Conservation (phyloP, 2,888 invertebrate species). For the Dinocampus coccinellae region DNA sequence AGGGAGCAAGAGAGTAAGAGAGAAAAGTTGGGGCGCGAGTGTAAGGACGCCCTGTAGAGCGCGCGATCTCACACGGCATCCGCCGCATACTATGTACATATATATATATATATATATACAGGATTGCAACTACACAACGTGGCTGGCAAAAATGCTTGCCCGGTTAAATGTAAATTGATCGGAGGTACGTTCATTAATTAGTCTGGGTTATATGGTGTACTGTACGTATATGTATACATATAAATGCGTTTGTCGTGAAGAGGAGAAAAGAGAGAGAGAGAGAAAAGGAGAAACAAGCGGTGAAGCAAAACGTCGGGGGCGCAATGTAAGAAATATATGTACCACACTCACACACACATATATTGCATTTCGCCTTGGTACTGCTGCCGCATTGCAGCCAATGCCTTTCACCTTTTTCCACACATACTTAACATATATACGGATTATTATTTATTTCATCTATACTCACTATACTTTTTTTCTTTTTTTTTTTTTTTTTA, state of each 20-base stretch:
- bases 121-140: background rate
- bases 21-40: slow-evolving; percentile 6
- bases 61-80: slow-evolving; percentile 20
- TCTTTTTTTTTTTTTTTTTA: no score
- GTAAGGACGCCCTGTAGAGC: background rate
- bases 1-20: background rate
- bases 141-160: slow-evolving; percentile 39
- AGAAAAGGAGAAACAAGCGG: background rate
- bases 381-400: background rate
- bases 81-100: slow-evolving; percentile 31
- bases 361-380: background rate
- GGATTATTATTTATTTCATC: no score
- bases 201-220: slow-evolving; percentile 60
- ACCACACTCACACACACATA: no score
- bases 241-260: background rate
- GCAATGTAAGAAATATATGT: background rate
- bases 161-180: slow-evolving; percentile 67
- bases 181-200: slow-evolving; percentile 67
- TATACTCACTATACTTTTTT: no score
- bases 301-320: background rate
- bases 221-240: slow-evolving; percentile 32
- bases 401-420: background rate
- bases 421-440: background rate
- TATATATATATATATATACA: slow-evolving; percentile 33
- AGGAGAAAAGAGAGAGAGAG: no score